Conservation (phyloP, 1,140 invertebrate species). For the Branchinecta lindahli region DNA sequence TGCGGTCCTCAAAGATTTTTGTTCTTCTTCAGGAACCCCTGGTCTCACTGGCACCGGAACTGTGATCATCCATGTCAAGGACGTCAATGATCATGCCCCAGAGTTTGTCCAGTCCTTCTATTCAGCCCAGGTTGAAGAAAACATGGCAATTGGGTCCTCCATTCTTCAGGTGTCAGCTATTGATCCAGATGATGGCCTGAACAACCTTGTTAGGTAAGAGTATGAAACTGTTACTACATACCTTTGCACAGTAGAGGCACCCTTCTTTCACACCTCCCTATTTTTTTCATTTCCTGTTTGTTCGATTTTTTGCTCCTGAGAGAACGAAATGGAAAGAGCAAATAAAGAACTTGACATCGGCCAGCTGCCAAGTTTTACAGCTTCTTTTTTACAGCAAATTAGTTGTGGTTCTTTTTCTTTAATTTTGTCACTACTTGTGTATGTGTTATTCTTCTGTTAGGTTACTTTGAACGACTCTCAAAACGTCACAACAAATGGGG, state of each 20-base stretch:
- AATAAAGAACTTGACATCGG: not conserved
- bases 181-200: constrained; percentile 65
- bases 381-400: not conserved
- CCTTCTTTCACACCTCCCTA: too few relatives aligned
- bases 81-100: constrained; percentile 84
- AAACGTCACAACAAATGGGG: too few relatives aligned
- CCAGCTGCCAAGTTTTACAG: not conserved
- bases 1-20: too few relatives aligned
- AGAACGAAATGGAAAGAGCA: not conserved
- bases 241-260: too few relatives aligned
- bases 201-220: constrained; percentile 56
- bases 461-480: too few relatives aligned
- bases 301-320: constrained; percentile 12
- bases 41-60: constrained; percentile 72
- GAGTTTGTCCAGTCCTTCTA: constrained; percentile 63
- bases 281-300: constrained; percentile 1
- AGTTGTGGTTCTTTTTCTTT: not conserved
- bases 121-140: constrained; percentile 55
- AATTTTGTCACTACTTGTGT: too few relatives aligned
- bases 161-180: constrained; percentile 53
- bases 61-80: constrained; percentile 71
- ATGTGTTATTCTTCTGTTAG: too few relatives aligned
- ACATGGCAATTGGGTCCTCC: constrained; percentile 49
- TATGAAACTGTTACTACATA: not conserved
- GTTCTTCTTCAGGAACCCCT: constrained; percentile 49